Base-by-base conservation (phyloP, 1,140 invertebrate genomes). In the Brachionus koreanus region DNA sequence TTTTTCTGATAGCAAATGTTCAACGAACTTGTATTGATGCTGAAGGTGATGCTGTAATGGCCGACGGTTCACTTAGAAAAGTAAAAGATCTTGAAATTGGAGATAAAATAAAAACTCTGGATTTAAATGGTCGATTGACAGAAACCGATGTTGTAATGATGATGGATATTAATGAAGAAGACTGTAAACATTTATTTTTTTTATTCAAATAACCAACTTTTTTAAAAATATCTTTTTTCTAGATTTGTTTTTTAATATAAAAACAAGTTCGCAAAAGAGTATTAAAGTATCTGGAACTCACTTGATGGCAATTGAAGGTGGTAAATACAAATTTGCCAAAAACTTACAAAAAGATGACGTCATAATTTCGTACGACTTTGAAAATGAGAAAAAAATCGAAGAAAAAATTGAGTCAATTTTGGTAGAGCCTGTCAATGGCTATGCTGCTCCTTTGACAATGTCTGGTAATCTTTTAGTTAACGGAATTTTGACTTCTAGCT, bases 401-500 rank as follows among this genome's bases (percentile, higher is more conserved):
- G 76, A 79, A 37, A 65, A 61, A 33, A 79, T 79, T 43, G 76
- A 61, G 12, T 79, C 76, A 5, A 79, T 65, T 61, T 61, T 79
- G 19, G 57, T 79, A 6, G 76, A 79, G 16, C 16, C 33, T 25
- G 76, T 79, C 0, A 42, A 79, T 19, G 76, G 76, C 43, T 79
- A 79, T 65, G 76, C 76, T 33, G 96, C 96, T 1, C 97, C 97
- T 0, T 89, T 98, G 10, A 99, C 97, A 0, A 87, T 87, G 16
- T 91, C 91, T 7, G 97, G 97, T 1, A 97, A 93, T 25, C 89
- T 98, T 12, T 90, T 98, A 33, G 94, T 98, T 0, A 92, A 98
- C 87, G 93, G 93, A 82, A 92, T 97, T 3, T 91, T 95, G 1
- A 94, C 94, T 1, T 98, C 96, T 0, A 98, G 96, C 87, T 99